Evolutionary conservation across 2,113 vertebrate genomes (phyloP), one percentile per base, ranked within the genome.

Genomic region (Motacilla alba): DNA sequence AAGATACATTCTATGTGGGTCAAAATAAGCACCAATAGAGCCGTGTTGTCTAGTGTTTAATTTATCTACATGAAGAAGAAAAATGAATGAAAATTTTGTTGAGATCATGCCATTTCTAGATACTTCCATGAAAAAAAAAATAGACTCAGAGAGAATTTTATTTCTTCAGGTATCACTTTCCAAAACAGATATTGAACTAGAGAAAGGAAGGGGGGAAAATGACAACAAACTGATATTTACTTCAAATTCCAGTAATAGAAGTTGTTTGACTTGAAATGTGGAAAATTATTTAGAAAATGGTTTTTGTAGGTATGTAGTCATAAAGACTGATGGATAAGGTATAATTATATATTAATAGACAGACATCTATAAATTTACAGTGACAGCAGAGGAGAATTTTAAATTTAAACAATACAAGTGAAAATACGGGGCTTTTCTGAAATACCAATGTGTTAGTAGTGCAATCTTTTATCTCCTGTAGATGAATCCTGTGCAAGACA

Each of bases 271-370:
- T 55, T 75, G 44, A 90, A 59, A 84, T 28, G 18, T 37, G 4
- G 35, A 72, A 69, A 87, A 72, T 67, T 3, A 68, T 70, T 75
- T 68, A 62, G 33, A 44, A 46, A 63, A 15, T 22, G 3, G 5
- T 10, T 3, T 26, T 20, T 56, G 4, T 59, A 16, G 4, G 5
- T 30, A 24, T 1, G 1, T 13, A 2, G 10, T 58, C 55, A 44
- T 24, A 67, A 64, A 88, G 50, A n/a, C 28, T 62, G 55, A 90
- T 55, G 63, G n/a, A 77, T 17, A 85, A 85, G 28, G 14, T 44
- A 30, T 22, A 47, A 22, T 17, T 3, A 5, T 10, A 22, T 19
- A 20, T 19, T 21, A 75, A 56, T 21, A 68, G 26, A 23, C 18
- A 84, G 15, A 18, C 11, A 30, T 6, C 22, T 31, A 7, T 53